Conservation (phyloP, 1,140 invertebrate genomes). For the Trichonephila clavipes region DNA sequence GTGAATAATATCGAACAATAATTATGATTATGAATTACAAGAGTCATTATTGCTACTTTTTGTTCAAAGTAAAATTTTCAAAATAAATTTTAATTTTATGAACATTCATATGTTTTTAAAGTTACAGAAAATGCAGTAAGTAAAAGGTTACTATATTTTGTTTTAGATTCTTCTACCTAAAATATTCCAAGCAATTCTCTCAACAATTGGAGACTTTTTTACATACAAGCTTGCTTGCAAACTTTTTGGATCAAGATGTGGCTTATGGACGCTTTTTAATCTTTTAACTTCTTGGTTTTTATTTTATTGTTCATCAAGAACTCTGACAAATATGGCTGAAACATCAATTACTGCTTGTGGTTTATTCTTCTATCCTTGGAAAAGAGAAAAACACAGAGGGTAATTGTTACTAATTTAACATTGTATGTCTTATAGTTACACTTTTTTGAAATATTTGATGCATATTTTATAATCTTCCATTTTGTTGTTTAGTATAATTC, state of each 20-base stretch:
- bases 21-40: too few species aligned
- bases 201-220: slow-evolving; percentile 77
- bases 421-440: background rate
- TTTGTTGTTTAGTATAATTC: too few species aligned
- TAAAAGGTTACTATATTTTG: background rate
- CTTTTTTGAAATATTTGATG: background rate
- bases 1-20: too few species aligned
- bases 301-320: slow-evolving; percentile 92
- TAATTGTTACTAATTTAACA: slow-evolving; percentile 2
- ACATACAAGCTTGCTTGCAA: slow-evolving; percentile 81
- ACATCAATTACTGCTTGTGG: slow-evolving; percentile 89
- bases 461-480: background rate
- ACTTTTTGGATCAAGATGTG: slow-evolving; percentile 79
- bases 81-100: too few species aligned
- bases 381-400: slow-evolving; percentile 72
- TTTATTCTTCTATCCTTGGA: slow-evolving; percentile 90
- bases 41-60: too few species aligned
- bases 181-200: slow-evolving; percentile 63
- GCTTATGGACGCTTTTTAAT: slow-evolving; percentile 81
- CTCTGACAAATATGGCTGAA: slow-evolving; percentile 92
- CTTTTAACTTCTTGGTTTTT: slow-evolving; percentile 89
- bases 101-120: too few species aligned
- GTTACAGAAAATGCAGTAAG: background rate
- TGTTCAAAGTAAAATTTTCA: too few species aligned
- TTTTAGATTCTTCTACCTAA: slow-evolving; percentile 56